Evolutionary conservation across 2,888 invertebrate genomes (phyloP).

Genomic region (Microplitis deprimator): DNA sequence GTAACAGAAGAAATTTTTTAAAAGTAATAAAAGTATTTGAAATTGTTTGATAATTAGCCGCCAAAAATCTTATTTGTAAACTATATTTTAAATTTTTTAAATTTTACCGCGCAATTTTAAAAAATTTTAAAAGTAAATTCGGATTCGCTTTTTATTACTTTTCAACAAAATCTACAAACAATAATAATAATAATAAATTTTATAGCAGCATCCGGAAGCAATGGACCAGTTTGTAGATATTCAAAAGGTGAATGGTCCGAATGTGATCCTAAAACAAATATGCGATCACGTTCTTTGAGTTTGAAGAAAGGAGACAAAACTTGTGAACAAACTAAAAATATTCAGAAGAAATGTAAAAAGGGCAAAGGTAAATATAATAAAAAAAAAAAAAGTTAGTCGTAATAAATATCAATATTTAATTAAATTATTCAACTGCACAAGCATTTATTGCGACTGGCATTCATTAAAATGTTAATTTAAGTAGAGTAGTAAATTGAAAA

Average conservation of each 20-base stretch:
- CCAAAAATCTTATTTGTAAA: too few species aligned
- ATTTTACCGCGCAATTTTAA: too few species aligned
- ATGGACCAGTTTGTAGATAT: slow-evolving; percentile 84
- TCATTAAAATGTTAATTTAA: neutral
- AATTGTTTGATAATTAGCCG: too few species aligned
- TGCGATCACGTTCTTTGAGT: slow-evolving; percentile 85
- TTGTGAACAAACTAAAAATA: slow-evolving; percentile 87
- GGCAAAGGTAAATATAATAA: slow-evolving; percentile 72
- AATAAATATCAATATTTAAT: neutral
- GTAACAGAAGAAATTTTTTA: too few species aligned
- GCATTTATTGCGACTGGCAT: neutral
- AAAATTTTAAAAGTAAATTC: too few species aligned
- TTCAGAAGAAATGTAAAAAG: slow-evolving; percentile 94
- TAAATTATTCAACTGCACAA: neutral
- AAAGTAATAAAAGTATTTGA: too few species aligned
- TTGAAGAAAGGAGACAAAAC: slow-evolving; percentile 87
- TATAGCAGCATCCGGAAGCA: slow-evolving; percentile 61
- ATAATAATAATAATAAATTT: slow-evolving; percentile 10
- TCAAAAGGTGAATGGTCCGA: slow-evolving; percentile 90
- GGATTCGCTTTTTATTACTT: too few species aligned
- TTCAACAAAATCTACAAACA: too few species aligned
- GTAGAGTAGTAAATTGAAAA: neutral
- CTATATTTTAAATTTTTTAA: too few species aligned
- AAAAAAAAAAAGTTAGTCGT: neutral
- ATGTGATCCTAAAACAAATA: slow-evolving; percentile 88